These are phyloP conservation scores for Bombus cullumanus DNA, from an alignment of 1,140 invertebrate genomes.

Conservation along the genomic window DNA sequence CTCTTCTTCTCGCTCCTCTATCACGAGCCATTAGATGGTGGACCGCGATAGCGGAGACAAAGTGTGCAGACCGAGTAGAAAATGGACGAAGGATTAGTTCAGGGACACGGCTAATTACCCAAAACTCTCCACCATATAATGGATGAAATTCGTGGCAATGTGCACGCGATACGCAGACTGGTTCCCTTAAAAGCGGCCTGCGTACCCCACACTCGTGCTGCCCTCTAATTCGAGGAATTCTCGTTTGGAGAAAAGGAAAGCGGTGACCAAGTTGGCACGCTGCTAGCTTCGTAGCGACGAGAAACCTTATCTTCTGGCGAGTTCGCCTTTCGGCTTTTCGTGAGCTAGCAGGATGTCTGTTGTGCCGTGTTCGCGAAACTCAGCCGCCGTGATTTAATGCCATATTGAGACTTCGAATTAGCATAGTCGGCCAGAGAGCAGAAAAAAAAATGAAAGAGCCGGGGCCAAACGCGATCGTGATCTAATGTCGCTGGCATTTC, in stretches of 20 bases:
- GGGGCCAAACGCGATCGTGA: constrained; percentile 22
- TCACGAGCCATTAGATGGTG: constrained; percentile 47
- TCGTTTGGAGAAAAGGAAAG: constrained; percentile 6
- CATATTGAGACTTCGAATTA: constrained; percentile 57
- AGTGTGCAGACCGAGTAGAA: constrained; percentile 25
- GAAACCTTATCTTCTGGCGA: constrained; percentile 23
- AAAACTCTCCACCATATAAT: constrained; percentile 39
- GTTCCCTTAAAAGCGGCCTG: constrained; percentile 36
- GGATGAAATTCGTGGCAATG: constrained; percentile 27
- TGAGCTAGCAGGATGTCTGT: background rate
- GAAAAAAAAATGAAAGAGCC: constrained; percentile 5
- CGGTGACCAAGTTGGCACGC: background rate
- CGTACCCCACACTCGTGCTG: background rate
- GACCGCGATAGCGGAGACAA: constrained; percentile 45
- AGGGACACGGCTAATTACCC: constrained; percentile 48
- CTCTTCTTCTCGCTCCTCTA: constrained; percentile 36
- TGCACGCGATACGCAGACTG: constrained; percentile 47
- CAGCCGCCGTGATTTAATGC: constrained; percentile 53
- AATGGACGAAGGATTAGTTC: constrained; percentile 53
- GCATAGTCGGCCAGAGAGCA: constrained; percentile 29
- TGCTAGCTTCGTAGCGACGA: constrained; percentile 10
- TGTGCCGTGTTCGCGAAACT: constrained; percentile 36
- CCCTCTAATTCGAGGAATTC: constrained; percentile 56
- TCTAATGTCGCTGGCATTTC: constrained; percentile 57
- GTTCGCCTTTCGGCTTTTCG: constrained; percentile 22